Percentiles rank a stretch among this genome's conserved stretches.
Evolutionary conservation across 1,140 invertebrate genomes (phyloP).

Genomic region (Mylabris phalerata): DNA sequence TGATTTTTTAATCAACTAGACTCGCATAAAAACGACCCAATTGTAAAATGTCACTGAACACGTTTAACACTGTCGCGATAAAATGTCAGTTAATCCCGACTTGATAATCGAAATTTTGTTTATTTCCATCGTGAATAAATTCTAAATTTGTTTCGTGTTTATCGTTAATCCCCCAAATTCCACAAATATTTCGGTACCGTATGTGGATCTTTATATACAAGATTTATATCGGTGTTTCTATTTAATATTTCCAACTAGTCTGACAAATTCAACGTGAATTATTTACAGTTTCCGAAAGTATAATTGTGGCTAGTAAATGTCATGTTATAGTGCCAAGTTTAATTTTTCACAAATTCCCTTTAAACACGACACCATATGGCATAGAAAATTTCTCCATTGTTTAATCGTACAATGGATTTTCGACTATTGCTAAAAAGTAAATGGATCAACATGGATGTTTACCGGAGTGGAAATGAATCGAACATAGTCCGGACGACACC

Average conservation of each 20-base stretch:
- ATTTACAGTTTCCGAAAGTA: conserved; percentile 28
- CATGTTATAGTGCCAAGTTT: conserved; percentile 27
- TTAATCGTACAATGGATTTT: too few relatives aligned
- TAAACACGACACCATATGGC: too few relatives aligned
- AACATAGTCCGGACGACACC: too few relatives aligned
- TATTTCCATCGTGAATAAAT: background rate
- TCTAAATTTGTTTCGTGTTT: background rate
- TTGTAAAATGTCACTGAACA: too few relatives aligned
- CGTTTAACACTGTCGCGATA: too few relatives aligned
- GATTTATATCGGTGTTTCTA: conserved; percentile 5
- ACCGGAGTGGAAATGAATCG: too few relatives aligned
- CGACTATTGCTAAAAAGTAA: too few relatives aligned
- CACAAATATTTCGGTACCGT: conserved; percentile 6
- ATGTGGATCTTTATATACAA: conserved; percentile 4
- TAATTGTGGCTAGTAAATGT: conserved; percentile 30
- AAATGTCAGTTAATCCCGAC: too few relatives aligned
- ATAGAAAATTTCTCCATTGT: too few relatives aligned
- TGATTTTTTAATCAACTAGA: conserved; percentile 1
- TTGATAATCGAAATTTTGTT: too few relatives aligned
- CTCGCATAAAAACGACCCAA: background rate
- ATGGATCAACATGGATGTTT: too few relatives aligned
- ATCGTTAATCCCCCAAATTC: conserved; percentile 1
- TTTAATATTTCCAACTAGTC: conserved; percentile 1
- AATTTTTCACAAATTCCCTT: conserved; percentile 24
- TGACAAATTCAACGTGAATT: conserved; percentile 23